Evolutionary conservation across 2,797 vertebrate species (phyloP).

Genomic region (Sphenodon punctatus): DNA sequence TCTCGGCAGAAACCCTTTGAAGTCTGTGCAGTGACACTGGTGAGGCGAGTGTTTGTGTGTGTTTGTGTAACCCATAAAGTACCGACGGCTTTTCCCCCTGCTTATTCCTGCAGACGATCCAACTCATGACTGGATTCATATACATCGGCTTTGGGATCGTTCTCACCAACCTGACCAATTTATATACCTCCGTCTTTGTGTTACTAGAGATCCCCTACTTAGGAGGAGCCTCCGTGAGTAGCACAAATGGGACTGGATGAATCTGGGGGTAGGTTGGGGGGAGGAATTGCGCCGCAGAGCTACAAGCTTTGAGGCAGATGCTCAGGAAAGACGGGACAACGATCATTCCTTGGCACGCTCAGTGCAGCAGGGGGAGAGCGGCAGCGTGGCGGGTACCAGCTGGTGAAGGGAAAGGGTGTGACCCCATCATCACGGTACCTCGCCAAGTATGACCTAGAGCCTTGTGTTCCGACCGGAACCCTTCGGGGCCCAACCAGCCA

Average conservation of each 20-base stretch:
- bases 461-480: no score
- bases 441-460: neutral
- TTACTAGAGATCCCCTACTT: slow-evolving; percentile 28
- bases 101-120: slow-evolving; percentile 22
- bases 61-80: neutral
- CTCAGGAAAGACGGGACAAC: neutral
- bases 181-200: slow-evolving; percentile 23
- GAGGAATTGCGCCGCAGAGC: neutral
- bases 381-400: neutral
- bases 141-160: slow-evolving; percentile 29
- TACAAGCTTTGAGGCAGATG: neutral
- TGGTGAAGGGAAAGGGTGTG: neutral
- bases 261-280: neutral
- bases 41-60: neutral
- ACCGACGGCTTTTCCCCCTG: neutral
- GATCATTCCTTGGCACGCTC: neutral
- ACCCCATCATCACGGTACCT: neutral
- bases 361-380: neutral
- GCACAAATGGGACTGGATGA: neutral
- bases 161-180: slow-evolving; percentile 29
- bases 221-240: slow-evolving; percentile 33
- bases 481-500: no score
- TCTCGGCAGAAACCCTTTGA: neutral
- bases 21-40: neutral
- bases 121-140: slow-evolving; percentile 29